Base-by-base conservation (phyloP, 2,888 invertebrate genomes). In the Pristionchus exspectatus region DNA sequence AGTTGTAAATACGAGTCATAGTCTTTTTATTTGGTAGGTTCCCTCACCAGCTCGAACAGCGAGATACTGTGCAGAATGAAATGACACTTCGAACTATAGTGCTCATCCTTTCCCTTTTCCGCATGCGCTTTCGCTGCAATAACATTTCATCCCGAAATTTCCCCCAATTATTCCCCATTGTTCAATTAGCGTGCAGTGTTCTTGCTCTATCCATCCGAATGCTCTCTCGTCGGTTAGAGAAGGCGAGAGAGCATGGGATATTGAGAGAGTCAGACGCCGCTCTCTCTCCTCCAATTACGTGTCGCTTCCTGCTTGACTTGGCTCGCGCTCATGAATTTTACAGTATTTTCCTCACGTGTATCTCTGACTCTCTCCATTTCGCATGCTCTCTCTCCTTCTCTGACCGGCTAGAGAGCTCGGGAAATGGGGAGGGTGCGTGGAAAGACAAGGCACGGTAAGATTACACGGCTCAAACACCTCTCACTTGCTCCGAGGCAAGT, bases 301-400 rank as follows among this genome's bases (percentile, higher is more conserved):
- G 44, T 54, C 54, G 30, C n/a, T 81, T 54, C 81, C 50, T 54
- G 81, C 81, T 81, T 81, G 81, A 81, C 81, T 81, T 81, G 50
- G 44, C 21, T 14, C 27, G 14, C 81, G 14, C 81, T 81, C 81
- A 81, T 81, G 81, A 81, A 81, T 81, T 81, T 81, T 81, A 81
- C 50, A 81, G 81, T 81, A 81, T 81, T 74, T 74, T 81, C 44
- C 9, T 7, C 16, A 27, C 69, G 12, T 33, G 69, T 33, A 33
- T 1, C 18, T 1, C 24, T 1, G 12, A 69, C 69, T 27, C 30
- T 69, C 69, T 33, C 30, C 69, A 12, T 69, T 69, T 9, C 30
- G 30, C 69, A 18, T 14, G 66, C 18, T 69, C 69, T 30, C 69
- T 33, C 69, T 16, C 69, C 4, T 50, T 30, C 30, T 69, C 69